A percentile compares a stretch with the other conserved stretches of the same genome.
phyloP scores from a whole-genome alignment of 2,797 vertebrate species.

The Alcedo quadribrachys region DNA sequence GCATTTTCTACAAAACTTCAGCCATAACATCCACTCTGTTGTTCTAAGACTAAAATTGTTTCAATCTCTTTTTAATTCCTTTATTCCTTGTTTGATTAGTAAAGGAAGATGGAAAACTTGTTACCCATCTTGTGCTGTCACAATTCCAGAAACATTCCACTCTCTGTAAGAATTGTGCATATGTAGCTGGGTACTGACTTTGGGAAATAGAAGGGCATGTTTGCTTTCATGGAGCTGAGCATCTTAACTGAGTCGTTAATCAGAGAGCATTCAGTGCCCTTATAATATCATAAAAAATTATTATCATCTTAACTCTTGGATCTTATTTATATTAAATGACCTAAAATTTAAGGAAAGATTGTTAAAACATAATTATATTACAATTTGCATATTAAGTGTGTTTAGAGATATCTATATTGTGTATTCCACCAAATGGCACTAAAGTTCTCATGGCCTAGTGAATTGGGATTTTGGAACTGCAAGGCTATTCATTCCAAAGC shows the following conservation, averaged over 20 bases:
- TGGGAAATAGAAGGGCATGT: not conserved
- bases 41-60: conserved; percentile 21
- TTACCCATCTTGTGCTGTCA: not conserved
- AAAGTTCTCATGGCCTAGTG: conserved; percentile 42
- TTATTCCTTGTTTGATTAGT: conserved; percentile 20
- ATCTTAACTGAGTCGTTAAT: not conserved
- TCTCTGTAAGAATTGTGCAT: not conserved
- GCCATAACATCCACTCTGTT: not conserved
- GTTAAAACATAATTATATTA: conserved; percentile 15
- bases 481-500: conserved; percentile 56
- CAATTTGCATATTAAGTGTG: conserved; percentile 7
- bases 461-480: conserved; percentile 60
- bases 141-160: not conserved
- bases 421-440: conserved; percentile 57
- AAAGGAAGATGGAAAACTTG: not conserved
- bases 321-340: not conserved
- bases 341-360: conserved; percentile 12
- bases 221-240: not conserved
- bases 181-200: not conserved
- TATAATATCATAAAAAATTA: not conserved
- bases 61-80: not conserved
- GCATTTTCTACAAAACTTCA: conserved; percentile 20
- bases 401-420: conserved; percentile 45
- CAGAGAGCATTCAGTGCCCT: not conserved
- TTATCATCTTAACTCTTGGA: not conserved